Evolutionary conservation across 2,797 vertebrate genomes (phyloP).

Genomic region (Thripadectes ignobilis): DNA sequence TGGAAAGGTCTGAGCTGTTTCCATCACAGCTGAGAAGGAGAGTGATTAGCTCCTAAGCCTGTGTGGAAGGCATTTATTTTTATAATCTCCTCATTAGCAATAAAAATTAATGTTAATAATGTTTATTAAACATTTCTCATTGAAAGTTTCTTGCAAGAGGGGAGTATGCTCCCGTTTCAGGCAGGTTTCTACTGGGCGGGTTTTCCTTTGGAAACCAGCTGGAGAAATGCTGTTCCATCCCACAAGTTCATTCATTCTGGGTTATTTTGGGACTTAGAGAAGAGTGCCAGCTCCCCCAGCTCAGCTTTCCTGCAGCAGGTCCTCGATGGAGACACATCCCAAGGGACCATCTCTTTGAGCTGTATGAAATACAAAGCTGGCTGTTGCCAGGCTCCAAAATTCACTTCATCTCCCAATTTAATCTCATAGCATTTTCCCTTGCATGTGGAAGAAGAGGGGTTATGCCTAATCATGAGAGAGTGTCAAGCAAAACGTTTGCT

Average conservation of each 20-base stretch:
- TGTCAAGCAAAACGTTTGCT: neutral
- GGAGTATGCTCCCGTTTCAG: neutral
- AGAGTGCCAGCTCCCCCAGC: neutral
- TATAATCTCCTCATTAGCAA: neutral
- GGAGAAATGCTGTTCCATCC: neutral
- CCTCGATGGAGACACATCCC: neutral
- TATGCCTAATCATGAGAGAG: neutral
- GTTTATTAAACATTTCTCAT: neutral
- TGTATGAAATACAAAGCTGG: neutral
- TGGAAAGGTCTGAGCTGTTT: neutral
- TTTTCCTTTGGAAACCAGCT: neutral
- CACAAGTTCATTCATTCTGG: neutral
- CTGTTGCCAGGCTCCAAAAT: neutral
- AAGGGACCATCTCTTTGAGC: neutral
- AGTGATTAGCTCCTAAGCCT: neutral
- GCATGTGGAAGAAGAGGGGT: neutral
- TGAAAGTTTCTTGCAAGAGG: neutral
- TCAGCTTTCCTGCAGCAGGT: neutral
- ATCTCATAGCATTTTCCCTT: neutral
- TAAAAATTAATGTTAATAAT: neutral
- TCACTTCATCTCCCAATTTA: neutral
- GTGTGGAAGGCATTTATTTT: neutral
- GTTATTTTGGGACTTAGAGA: neutral
- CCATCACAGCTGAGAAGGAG: neutral
- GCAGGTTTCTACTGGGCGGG: neutral